Evolutionary conservation across 2,797 vertebrate species (phyloP).

Genomic region (Lithobates sylvaticus): DNA sequence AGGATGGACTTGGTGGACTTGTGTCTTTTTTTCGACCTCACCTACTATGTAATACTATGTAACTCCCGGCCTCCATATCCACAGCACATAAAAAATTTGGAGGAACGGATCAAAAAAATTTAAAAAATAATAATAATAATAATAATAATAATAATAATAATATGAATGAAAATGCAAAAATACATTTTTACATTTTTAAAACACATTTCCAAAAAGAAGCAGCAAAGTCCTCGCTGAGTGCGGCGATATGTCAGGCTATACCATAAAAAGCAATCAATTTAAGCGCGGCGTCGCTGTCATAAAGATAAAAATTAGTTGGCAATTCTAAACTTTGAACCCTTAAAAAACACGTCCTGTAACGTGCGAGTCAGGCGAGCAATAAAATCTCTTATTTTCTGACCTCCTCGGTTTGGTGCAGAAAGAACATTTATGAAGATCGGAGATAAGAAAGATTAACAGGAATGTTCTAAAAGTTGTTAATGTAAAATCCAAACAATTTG

Average conservation of each 20-base stretch:
- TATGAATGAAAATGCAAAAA: no score
- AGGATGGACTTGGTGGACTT: no score
- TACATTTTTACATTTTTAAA: no score
- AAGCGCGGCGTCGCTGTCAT: constrained; percentile 67
- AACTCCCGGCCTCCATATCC: no score
- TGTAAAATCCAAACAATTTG: background rate
- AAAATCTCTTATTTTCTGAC: background rate
- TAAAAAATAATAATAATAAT: no score
- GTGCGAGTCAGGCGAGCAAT: constrained; percentile 67
- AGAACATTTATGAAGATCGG: background rate
- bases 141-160: no score
- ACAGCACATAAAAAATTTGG: no score
- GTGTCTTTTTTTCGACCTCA: no score
- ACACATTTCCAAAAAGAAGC: no score
- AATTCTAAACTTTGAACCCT: constrained; percentile 73
- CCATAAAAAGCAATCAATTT: constrained; percentile 73
- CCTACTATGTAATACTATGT: no score
- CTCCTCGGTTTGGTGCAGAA: background rate
- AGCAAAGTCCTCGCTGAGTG: background rate
- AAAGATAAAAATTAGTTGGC: constrained; percentile 73
- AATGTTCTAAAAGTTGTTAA: background rate
- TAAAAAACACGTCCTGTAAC: constrained; percentile 66
- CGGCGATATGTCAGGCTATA: constrained; percentile 39
- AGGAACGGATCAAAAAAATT: no score
- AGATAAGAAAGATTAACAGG: background rate